Evolutionary conservation across 2,797 vertebrate genomes (phyloP).

Genomic region (Eulemur albifrons): DNA sequence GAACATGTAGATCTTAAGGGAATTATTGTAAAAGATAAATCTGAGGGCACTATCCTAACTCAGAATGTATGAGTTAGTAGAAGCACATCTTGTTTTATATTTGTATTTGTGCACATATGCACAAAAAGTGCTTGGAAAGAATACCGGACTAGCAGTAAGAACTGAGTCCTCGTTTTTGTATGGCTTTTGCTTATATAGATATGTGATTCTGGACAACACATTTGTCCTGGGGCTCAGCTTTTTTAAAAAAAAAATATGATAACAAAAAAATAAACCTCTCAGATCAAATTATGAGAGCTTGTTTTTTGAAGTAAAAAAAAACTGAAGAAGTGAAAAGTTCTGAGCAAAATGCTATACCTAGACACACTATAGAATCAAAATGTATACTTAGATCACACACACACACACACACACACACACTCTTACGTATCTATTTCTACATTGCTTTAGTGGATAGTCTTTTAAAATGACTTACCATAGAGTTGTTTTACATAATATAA

Average conservation of each 20-base stretch:
- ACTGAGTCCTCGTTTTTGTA: neutral
- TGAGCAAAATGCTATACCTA: neutral
- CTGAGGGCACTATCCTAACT: neutral
- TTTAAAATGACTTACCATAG: neutral
- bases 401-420: neutral
- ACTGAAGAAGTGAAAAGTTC: neutral
- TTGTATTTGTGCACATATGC: neutral
- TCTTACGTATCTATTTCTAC: neutral
- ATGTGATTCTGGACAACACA: neutral
- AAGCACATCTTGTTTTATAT: neutral
- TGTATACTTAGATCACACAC: neutral
- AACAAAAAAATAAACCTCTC: neutral
- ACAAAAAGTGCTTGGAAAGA: neutral
- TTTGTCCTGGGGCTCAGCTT: neutral
- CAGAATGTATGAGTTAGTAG: neutral
- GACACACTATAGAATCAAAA: neutral
- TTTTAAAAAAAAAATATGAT: neutral
- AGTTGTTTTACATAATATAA: neutral
- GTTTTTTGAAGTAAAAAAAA: neutral
- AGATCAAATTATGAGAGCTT: neutral
- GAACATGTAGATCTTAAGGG: neutral
- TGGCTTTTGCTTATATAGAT: neutral
- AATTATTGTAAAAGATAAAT: neutral
- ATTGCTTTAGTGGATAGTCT: neutral
- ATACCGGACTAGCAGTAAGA: neutral